Percentiles rank a stretch among this genome's conserved stretches.
phyloP scores from a whole-genome alignment of 2,888 invertebrate species.

The Synergus umbraculus region DNA sequence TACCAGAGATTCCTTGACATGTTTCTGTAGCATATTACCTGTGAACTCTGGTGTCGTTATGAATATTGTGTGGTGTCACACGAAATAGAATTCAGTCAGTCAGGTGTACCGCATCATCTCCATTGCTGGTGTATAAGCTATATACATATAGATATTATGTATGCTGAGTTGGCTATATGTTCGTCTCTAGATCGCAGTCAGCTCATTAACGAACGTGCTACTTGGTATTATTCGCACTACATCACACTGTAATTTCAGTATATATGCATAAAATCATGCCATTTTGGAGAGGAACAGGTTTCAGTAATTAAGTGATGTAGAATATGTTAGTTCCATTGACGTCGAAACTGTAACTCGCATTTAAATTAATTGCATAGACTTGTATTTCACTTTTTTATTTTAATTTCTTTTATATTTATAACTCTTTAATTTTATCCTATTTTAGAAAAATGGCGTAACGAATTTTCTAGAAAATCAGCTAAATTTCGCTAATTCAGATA shows the following conservation, averaged over 20 bases:
- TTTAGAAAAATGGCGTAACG: no score
- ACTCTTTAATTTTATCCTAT: no score
- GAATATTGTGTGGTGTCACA: conserved; percentile 18
- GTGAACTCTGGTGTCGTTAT: conserved; percentile 8
- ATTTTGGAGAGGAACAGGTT: neutral
- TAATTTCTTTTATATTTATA: no score
- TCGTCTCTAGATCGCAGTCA: neutral
- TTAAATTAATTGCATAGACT: no score
- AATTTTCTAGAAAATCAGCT: no score
- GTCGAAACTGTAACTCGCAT: no score
- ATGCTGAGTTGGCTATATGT: neutral
- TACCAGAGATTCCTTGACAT: conserved; percentile 33
- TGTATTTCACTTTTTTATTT: no score
- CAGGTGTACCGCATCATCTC: conserved; percentile 19
- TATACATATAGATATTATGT: neutral
- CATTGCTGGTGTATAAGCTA: neutral
- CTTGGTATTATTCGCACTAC: conserved; percentile 31
- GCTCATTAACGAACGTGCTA: conserved; percentile 38
- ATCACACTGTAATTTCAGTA: conserved; percentile 28
- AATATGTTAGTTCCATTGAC: no score
- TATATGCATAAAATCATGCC: neutral
- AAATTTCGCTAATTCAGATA: no score
- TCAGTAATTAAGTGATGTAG: neutral
- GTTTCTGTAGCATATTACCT: conserved; percentile 18
- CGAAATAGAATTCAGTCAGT: conserved; percentile 20